Percentiles rank a stretch among this genome's conserved stretches.
phyloP scores from a whole-genome alignment of 2,797 vertebrate species.

The Zenarchopterus dispar region DNA sequence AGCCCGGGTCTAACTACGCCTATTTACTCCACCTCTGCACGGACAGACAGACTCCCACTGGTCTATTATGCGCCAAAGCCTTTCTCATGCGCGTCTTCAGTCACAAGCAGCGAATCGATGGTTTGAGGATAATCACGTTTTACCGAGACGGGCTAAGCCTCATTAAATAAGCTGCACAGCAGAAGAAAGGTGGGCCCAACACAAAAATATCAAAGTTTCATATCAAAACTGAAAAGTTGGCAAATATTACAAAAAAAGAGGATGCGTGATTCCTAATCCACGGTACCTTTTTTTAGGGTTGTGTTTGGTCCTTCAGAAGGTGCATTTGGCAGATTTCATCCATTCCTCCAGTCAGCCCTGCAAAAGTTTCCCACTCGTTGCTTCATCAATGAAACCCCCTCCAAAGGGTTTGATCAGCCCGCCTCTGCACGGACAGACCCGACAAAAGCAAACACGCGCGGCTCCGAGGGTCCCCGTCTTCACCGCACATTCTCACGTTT shows the following conservation, averaged over 20 bases:
- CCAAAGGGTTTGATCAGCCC: neutral
- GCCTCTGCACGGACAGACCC: neutral
- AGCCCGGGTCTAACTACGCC: neutral
- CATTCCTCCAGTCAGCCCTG: constrained; percentile 41
- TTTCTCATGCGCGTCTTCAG: constrained; percentile 83
- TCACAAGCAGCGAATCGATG: constrained; percentile 72
- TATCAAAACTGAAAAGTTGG: no score
- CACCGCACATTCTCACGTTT: constrained; percentile 22
- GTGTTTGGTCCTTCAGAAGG: constrained; percentile 60
- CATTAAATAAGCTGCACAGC: constrained; percentile 66
- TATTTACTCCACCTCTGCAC: constrained; percentile 49
- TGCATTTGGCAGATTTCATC: constrained; percentile 52
- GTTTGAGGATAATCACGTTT: constrained; percentile 80
- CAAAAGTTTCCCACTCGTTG: constrained; percentile 37
- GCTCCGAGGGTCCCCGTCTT: constrained; percentile 26
- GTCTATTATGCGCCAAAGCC: constrained; percentile 80
- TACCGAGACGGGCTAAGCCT: constrained; percentile 71
- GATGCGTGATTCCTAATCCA: no score
- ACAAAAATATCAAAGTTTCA: no score
- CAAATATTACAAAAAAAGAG: no score
- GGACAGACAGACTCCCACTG: constrained; percentile 80
- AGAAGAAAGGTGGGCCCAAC: neutral
- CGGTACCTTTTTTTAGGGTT: constrained; percentile 26
- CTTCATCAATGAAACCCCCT: constrained; percentile 17
- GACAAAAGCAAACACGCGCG: neutral